phyloP scores from a whole-genome alignment of 2,113 vertebrate species.

The Vidua chalybeata region DNA sequence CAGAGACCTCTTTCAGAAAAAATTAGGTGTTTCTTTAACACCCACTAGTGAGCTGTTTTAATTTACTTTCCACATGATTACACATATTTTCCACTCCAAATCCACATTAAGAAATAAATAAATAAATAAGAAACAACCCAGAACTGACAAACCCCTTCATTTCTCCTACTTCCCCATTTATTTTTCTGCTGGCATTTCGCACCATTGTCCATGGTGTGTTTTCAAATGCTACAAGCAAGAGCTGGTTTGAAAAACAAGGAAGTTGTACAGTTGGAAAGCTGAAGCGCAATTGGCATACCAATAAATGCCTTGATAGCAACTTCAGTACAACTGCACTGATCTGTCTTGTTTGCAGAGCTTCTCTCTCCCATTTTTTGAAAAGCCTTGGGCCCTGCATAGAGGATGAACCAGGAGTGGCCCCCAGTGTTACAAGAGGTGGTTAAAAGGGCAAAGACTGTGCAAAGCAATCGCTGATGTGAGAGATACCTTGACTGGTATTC shows the following conservation, averaged over 20 bases:
- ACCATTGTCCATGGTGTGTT: background rate
- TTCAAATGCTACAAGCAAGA: background rate
- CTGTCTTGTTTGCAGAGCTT: background rate
- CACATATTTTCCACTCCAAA: background rate
- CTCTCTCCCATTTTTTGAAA: background rate
- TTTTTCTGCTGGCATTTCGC: background rate
- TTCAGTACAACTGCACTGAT: background rate
- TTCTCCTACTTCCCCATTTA: background rate
- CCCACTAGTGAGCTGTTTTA: background rate
- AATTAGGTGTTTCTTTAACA: background rate
- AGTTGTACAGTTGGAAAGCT: background rate
- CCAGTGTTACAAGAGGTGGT: background rate
- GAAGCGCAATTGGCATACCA: background rate
- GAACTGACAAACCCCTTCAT: background rate
- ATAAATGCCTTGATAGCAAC: background rate
- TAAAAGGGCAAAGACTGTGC: background rate
- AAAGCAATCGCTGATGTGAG: background rate
- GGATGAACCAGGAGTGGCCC: background rate
- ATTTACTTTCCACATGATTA: constrained; percentile 37
- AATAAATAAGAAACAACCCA: background rate
- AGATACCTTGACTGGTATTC: background rate
- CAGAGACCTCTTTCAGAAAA: background rate
- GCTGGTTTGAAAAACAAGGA: background rate
- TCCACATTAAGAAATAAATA: background rate
- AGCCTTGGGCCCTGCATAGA: background rate